These are phyloP conservation scores for Andricus quercusramuli DNA, from an alignment of 2,888 invertebrate genomes.

Conservation along the genomic window DNA sequence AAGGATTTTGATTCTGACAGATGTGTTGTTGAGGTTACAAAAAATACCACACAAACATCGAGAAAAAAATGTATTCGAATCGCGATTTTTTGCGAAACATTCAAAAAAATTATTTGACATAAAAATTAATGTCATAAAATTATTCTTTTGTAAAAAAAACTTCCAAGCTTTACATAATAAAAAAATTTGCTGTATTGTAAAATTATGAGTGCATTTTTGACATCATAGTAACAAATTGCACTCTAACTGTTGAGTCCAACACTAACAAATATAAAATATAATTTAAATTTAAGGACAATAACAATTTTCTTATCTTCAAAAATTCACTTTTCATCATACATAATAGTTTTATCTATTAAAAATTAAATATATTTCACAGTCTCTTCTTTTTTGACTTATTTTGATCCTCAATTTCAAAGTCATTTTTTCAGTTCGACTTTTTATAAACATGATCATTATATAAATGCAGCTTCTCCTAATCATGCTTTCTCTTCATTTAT, in stretches of 20 bases:
- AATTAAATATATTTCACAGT: too few species aligned
- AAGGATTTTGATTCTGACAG: background rate
- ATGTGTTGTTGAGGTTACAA: background rate
- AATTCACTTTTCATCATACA: too few species aligned
- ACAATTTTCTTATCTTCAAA: too few species aligned
- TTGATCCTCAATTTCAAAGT: background rate
- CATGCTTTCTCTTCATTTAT: conserved; percentile 8
- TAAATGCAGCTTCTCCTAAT: background rate
- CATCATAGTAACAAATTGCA: too few species aligned
- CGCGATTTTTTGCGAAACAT: background rate
- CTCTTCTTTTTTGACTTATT: background rate
- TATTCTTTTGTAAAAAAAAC: background rate
- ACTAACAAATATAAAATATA: too few species aligned
- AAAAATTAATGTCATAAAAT: background rate
- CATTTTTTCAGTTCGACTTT: background rate
- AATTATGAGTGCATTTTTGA: too few species aligned
- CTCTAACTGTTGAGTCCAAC: too few species aligned
- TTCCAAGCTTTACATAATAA: too few species aligned
- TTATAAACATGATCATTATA: background rate
- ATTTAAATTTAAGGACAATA: too few species aligned
- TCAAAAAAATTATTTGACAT: background rate
- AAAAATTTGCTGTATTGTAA: too few species aligned
- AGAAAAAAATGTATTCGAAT: background rate
- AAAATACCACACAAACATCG: background rate
- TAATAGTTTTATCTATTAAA: too few species aligned